These are phyloP conservation scores for Lutjanus campechanus DNA, from an alignment of 2,797 vertebrate species.

Conservation along the genomic window DNA sequence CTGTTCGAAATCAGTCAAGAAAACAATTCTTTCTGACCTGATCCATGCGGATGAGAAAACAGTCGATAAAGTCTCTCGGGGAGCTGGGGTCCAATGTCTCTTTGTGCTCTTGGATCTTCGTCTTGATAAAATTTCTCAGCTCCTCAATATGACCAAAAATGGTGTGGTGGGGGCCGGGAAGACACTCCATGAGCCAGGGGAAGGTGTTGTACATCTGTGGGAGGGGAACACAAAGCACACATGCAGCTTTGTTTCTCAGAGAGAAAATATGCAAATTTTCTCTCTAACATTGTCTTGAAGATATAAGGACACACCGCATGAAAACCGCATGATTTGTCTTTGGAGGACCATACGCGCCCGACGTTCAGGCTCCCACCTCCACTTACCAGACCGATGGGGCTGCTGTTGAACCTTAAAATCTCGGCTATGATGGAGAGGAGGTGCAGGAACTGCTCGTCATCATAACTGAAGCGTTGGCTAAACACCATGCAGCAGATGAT, in stretches of 20 bases:
- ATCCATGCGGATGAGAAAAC: conserved; percentile 80
- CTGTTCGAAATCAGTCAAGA: not conserved
- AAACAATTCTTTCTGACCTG: conserved; percentile 59
- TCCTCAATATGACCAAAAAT: conserved; percentile 40
- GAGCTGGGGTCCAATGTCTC: conserved; percentile 70
- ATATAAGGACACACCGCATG: not conserved
- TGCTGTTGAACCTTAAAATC: conserved; percentile 48
- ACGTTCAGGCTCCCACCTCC: not conserved
- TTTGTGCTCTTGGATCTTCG: conserved; percentile 74
- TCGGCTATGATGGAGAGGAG: conserved; percentile 69
- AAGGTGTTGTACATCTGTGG: conserved; percentile 80
- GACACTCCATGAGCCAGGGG: conserved; percentile 72
- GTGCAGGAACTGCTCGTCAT: conserved; percentile 76
- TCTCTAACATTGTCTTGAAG: no score
- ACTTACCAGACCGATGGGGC: conserved; percentile 75
- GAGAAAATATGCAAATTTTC: no score
- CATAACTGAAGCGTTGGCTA: conserved; percentile 80
- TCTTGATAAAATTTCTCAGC: conserved; percentile 68
- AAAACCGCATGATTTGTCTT: not conserved
- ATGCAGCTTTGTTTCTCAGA: conserved; percentile 5
- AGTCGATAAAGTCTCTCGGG: conserved; percentile 84
- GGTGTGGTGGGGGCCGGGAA: conserved; percentile 73
- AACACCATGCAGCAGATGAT: conserved; percentile 85
- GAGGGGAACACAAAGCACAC: not conserved
- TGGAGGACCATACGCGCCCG: not conserved